Evolutionary conservation across 2,113 vertebrate species (phyloP), one percentile per base, ranked within the genome.

Genomic region (Ancistrus triradiatus): DNA sequence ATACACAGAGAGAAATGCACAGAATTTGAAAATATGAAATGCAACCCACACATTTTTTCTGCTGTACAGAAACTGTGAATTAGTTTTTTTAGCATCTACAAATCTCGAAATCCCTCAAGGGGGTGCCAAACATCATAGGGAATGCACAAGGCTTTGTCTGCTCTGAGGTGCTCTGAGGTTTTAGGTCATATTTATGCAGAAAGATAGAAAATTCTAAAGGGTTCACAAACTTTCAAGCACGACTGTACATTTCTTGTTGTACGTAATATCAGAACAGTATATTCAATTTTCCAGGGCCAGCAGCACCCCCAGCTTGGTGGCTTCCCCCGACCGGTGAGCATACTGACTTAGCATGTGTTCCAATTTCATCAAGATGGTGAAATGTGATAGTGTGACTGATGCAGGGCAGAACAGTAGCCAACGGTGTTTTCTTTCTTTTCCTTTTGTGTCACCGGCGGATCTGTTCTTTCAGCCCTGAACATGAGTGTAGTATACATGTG

Each of bases 341-440:
- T 18, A 44, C 65, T 49, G 64, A 70, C 61, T 65, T 70, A 70
- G 69, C 56, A 64, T 11, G 48, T 66, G 59, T 35, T 79, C 66
- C 43, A 70, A 66, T 79, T 79, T 68, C 72, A 74, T 69, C 15
- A 11, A 14, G 59, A 44, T 25, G 10, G 59, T 64, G 77, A 76
- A 68, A 78, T 74, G 25, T 57, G 67, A 78, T 66, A 50, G 57
- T 31, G 2, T 11, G 27, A 31, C 19, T 48, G 47, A 65, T 10
- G 22, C 27, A 59, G 27, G 62, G n/a, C 14, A n/a, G 8, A 72
- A 51, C 22, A 44, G 38, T 57, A 40, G 48, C 68, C 53, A 68
- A 53, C 58, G 25, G 37, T 42, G 40, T 67, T 37, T 33, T 56
- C 63, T 35, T 58, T 13, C 9, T 53, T 66, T 66, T 50, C 6